A percentile compares a stretch with the other conserved stretches of the same genome.
These are phyloP conservation scores for Temnothorax longispinosus DNA, from an alignment of 1,140 invertebrate genomes.

Conservation along the genomic window DNA sequence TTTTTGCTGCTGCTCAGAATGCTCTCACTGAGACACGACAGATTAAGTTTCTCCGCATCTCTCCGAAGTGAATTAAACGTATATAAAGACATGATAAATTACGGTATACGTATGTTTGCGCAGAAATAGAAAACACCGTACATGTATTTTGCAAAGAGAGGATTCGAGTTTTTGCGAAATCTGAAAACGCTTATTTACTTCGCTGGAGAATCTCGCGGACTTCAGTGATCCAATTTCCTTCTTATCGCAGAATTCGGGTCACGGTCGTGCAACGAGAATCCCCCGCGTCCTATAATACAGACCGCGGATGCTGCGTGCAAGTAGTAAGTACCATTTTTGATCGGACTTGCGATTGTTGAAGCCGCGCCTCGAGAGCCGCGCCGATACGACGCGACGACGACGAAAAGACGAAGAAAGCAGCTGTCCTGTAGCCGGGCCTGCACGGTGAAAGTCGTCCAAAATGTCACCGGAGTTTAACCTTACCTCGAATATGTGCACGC, in stretches of 20 bases:
- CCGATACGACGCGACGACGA: conserved; percentile 9
- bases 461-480: conserved; percentile 77
- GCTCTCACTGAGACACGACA: not conserved
- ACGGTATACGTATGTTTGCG: too few species aligned
- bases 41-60: not conserved
- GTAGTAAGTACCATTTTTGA: conserved; percentile 44
- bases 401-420: conserved; percentile 76
- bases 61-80: not conserved
- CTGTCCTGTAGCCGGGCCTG: conserved; percentile 44
- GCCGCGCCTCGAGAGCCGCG: conserved; percentile 24
- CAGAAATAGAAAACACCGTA: not conserved
- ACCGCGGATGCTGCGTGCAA: conserved; percentile 13
- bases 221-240: not conserved
- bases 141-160: not conserved
- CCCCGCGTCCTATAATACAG: not conserved
- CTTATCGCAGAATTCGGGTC: conserved; percentile 46
- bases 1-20: not conserved
- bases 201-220: too few species aligned
- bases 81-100: not conserved
- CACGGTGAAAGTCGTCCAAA: conserved; percentile 76
- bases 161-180: not conserved
- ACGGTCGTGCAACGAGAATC: conserved; percentile 41
- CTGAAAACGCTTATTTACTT: not conserved
- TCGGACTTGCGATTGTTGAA: conserved; percentile 10
- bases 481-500: conserved; percentile 59